Evolutionary conservation across 2,888 invertebrate genomes (phyloP), one percentile per base, ranked within the genome.

Genomic region (Melanophora roralis): DNA sequence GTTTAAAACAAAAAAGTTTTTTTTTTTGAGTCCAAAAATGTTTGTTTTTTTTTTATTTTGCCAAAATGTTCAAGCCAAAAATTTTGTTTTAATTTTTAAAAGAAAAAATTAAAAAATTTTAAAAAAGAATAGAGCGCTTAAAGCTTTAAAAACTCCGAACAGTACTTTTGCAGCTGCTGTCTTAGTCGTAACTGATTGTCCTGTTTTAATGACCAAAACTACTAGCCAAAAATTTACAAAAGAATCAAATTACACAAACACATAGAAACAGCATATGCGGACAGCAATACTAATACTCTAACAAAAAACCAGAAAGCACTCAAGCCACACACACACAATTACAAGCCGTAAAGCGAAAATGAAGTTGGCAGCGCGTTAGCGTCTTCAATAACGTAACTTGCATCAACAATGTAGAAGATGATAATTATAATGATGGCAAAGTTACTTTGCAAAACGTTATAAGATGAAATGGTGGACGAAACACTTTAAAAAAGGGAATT

Each of bases 31-130:
- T 79, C 68, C 80, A 68, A 80, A 73, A 68, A 14, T 67, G n/a
- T 64, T 57, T 65, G n/a, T 55, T 72, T 60, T 43, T 19, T 14
- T 72, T 62, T 11, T 23, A 38, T 51, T 60, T 51, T 51, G 40
- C 67, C 71, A 80, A 79, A 80, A 75, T 71, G n/a, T 69, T 64
- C 76, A 76, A 53, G 80, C 80, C 80, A 53, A 80, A 80, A 80
- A 51, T 72, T 27, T 53, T 62, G 67, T 80, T 59, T 76, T 60
- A 38, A 19, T 19, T 19, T 80, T 68, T 57, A 72, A n/a, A 80
- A 71, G 72, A 57, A 72, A 80, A 74, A 80, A 80, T 72, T 62
- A 64, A 80, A 80, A 76, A 80, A 76, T 57, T 72, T 27, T 64
- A 73, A 76, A 76, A 80, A 80, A 80, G 59, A 62, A 80, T 68